phyloP scores from a whole-genome alignment of 2,797 vertebrate species.

The Catamblyrhynchus diadema region DNA sequence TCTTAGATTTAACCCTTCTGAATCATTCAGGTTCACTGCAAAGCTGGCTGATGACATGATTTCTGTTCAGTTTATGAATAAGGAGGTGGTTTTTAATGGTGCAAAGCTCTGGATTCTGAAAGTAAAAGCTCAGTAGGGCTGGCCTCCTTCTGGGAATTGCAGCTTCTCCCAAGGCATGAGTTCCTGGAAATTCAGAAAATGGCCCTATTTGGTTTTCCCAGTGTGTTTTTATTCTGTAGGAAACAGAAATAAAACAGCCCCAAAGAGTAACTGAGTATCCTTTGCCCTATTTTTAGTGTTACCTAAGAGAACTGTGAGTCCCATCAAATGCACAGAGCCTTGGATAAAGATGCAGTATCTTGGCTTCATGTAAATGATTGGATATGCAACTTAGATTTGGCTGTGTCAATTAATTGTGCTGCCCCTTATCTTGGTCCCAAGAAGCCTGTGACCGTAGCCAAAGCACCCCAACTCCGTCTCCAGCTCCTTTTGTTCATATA shows the following conservation, averaged over 20 bases:
- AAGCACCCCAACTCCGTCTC: background rate
- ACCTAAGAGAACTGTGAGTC: background rate
- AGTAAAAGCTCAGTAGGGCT: background rate
- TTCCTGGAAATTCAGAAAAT: background rate
- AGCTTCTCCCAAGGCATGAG: background rate
- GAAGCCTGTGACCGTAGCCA: background rate
- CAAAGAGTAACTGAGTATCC: background rate
- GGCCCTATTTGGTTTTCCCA: background rate
- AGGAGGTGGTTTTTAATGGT: background rate
- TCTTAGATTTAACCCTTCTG: background rate
- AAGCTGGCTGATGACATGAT: background rate
- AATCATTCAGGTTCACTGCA: background rate
- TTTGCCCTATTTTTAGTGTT: background rate
- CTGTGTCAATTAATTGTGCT: background rate
- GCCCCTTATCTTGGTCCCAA: conserved; percentile 35
- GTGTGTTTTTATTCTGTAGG: background rate
- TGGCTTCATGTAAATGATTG: background rate
- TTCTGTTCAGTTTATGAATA: background rate
- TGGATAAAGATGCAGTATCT: background rate
- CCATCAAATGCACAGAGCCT: background rate
- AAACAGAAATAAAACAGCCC: background rate
- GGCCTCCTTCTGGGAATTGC: background rate
- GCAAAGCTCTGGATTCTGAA: background rate
- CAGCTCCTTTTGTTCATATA: conserved; percentile 22
- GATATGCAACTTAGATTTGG: background rate